Evolutionary conservation across 2,113 vertebrate species (phyloP).

Genomic region (Urocitellus parryii): DNA sequence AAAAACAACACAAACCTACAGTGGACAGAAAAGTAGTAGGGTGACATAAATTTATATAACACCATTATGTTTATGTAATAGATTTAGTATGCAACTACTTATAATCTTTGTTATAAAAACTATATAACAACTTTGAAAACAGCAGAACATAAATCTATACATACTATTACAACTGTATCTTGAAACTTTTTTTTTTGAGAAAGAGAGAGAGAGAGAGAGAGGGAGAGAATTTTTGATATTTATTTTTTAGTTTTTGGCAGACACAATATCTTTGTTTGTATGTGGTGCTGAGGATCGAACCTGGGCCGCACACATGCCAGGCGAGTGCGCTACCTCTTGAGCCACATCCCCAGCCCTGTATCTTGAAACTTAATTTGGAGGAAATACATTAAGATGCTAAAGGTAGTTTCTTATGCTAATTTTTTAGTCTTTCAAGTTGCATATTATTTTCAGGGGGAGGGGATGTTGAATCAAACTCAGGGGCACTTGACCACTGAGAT

Average conservation of each 20-base stretch:
- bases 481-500: too few species aligned
- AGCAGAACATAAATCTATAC: slow-evolving; percentile 28
- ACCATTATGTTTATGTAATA: background rate
- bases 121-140: background rate
- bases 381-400: background rate
- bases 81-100: background rate
- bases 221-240: too few species aligned
- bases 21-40: background rate
- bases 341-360: background rate
- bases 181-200: background rate
- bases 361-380: background rate
- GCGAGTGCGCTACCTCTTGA: too few species aligned
- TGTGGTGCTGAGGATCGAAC: too few species aligned
- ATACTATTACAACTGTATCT: background rate
- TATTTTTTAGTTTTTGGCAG: too few species aligned
- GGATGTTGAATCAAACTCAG: too few species aligned
- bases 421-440: background rate
- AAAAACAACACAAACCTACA: slow-evolving; percentile 9
- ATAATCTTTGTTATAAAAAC: slow-evolving; percentile 35
- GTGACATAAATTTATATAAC: background rate
- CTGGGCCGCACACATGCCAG: too few species aligned
- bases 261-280: too few species aligned
- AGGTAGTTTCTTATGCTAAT: background rate
- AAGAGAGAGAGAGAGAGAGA: too few species aligned
- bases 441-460: background rate